These are phyloP conservation scores for Saccostrea glomerata DNA, from an alignment of 1,140 invertebrate species.

Conservation along the genomic window DNA sequence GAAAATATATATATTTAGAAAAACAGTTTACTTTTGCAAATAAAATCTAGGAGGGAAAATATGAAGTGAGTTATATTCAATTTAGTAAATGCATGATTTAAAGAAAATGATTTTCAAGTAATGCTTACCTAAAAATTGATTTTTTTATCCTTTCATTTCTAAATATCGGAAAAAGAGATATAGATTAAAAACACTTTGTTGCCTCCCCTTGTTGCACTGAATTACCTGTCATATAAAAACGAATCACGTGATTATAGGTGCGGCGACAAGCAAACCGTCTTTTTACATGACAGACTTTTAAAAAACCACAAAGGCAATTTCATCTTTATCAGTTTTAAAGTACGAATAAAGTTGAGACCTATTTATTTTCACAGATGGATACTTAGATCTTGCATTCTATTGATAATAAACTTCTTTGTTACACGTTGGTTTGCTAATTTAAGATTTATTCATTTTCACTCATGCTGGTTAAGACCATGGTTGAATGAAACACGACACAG, in stretches of 20 bases:
- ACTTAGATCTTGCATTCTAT: not conserved
- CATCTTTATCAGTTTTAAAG: constrained; percentile 17
- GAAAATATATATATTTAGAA: no score
- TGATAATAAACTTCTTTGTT: not conserved
- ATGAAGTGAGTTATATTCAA: no score
- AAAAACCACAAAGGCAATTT: constrained; percentile 25
- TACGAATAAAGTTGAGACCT: not conserved
- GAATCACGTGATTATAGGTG: constrained; percentile 21
- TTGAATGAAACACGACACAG: no score
- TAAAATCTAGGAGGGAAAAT: no score
- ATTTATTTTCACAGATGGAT: not conserved
- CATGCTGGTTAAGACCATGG: not conserved
- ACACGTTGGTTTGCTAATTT: not conserved
- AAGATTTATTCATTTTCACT: not conserved
- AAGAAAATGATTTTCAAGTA: no score
- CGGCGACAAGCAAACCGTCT: constrained; percentile 13
- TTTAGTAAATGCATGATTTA: no score
- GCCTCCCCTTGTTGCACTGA: constrained; percentile 8
- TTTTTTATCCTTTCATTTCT: no score
- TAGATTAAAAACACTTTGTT: not conserved
- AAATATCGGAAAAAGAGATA: no score
- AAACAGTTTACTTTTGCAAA: no score
- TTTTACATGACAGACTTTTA: not conserved
- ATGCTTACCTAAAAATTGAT: no score
- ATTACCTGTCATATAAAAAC: not conserved